Evolutionary conservation across 2,888 invertebrate genomes (phyloP), one percentile per base, ranked within the genome.

Genomic region (Agrotis puta): DNA sequence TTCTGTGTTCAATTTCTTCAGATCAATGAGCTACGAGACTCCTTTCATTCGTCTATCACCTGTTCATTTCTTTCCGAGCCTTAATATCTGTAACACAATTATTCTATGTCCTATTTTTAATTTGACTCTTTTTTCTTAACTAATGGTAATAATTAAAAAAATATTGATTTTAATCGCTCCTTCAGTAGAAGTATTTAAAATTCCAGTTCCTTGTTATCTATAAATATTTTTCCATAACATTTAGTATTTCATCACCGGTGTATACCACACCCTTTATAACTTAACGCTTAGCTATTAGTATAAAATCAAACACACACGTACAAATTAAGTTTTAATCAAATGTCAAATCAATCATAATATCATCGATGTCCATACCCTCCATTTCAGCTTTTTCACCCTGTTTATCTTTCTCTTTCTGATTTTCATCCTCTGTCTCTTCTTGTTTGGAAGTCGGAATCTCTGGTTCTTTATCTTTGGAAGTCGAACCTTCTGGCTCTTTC

Each of bases 281-380:
- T 53, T 3, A 20, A 33, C 16, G 0, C 3, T 39, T 39, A 39
- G 39, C 39, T 39, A 11, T 39, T 11, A 39, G 39, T 39, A 39
- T 9, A 39, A 16, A 70, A 73, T 47, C 3, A 70, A 73, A 73
- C 2, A 20, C 33, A 2, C 4, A 22, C 48, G 24, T 24, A 71
- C 13, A 58, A 39, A 54, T 50, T 18, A 0, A n/a, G 0, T 65
- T 85, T 89, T 86, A 92, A 86, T 92, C 92, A 88, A 92, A 90
- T 7, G 92, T 92, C 58, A 93, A 85, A 87, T 93, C 93, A 56
- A 92, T 88, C 50, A 88, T 88, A 58, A 88, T 88, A 58, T 87
- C 83, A 78, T 91, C 89, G 3, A 90, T 69, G 16, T 79, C 78
- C 88, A 84, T 83, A 59, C 16, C 65, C 9, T 83, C 77, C 13